Conservation (phyloP, 2,113 vertebrate species). For the Clarias gariepinus region DNA sequence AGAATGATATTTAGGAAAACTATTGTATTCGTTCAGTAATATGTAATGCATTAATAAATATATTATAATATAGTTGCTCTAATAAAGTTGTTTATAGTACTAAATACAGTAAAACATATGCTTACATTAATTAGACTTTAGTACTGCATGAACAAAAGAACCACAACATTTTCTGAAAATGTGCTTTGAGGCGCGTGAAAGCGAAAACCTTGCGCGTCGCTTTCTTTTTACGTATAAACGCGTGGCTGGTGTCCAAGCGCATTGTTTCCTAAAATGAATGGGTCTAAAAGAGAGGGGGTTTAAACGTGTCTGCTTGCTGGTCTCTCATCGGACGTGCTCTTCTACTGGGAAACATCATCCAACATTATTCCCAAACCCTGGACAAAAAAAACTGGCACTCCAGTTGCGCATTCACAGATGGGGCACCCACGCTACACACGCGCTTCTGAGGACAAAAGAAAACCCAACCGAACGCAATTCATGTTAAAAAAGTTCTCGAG, state of each 20-base stretch:
- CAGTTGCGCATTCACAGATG: conserved; percentile 51
- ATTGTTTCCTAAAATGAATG: not conserved
- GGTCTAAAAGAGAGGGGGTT: not conserved
- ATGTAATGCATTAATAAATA: not conserved
- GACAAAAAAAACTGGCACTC: conserved; percentile 31
- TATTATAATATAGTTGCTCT: not conserved
- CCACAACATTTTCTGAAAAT: not conserved
- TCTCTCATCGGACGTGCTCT: not conserved
- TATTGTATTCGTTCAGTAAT: not conserved
- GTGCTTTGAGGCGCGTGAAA: not conserved
- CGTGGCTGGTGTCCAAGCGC: not conserved
- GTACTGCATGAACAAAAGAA: not conserved
- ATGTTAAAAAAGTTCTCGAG: conserved; percentile 36
- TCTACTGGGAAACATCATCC: not conserved
- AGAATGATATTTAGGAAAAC: not conserved
- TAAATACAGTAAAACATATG: not conserved
- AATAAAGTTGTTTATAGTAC: not conserved
- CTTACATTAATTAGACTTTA: not conserved
- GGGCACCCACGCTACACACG: conserved; percentile 52
- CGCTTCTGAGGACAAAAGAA: conserved; percentile 31
- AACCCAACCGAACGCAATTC: conserved; percentile 32
- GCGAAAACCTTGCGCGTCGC: not conserved
- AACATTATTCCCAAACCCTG: conserved; percentile 35
- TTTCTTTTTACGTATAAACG: not conserved
- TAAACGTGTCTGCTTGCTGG: conserved; percentile 13